These are phyloP conservation scores for Lycaon pictus DNA, from an alignment of 2,113 vertebrate genomes.

Conservation along the genomic window DNA sequence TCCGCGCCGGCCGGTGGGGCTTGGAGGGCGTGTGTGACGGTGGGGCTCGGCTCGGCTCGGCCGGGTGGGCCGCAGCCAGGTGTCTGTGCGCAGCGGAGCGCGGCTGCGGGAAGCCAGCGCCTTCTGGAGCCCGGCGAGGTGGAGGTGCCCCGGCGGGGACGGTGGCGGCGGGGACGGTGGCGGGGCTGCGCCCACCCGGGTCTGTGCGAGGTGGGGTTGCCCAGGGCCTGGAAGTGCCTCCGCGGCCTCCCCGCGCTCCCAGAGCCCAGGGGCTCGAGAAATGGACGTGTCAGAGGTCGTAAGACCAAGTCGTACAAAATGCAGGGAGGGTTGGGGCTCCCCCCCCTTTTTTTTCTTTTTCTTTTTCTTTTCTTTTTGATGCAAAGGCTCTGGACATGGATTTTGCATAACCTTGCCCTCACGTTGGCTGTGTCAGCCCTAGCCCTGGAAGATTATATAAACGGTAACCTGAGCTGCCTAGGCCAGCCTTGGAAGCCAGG, in stretches of 20 bases:
- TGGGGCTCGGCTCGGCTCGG: no score
- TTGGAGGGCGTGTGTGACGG: neutral
- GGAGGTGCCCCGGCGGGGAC: neutral
- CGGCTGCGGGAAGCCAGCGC: neutral
- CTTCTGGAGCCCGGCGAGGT: neutral
- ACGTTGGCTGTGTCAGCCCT: constrained; percentile 60
- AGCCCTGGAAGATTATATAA: constrained; percentile 72
- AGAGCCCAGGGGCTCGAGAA: neutral
- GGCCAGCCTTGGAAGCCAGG: neutral
- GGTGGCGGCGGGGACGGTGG: neutral
- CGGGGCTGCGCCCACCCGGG: neutral
- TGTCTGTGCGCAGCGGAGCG: no score
- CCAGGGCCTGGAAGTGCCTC: neutral
- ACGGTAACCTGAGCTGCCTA: neutral
- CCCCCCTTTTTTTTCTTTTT: no score
- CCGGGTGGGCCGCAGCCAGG: no score
- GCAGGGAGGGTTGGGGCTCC: no score
- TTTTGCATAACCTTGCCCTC: constrained; percentile 79
- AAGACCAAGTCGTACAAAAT: neutral
- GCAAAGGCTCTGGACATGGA: constrained; percentile 42
- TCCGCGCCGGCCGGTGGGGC: neutral
- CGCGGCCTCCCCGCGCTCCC: neutral
- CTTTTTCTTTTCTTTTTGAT: neutral
- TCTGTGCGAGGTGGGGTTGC: neutral
- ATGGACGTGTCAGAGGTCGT: neutral